Evolutionary conservation across 1,140 invertebrate species (phyloP).

Genomic region (Maconellicoccus hirsutus): DNA sequence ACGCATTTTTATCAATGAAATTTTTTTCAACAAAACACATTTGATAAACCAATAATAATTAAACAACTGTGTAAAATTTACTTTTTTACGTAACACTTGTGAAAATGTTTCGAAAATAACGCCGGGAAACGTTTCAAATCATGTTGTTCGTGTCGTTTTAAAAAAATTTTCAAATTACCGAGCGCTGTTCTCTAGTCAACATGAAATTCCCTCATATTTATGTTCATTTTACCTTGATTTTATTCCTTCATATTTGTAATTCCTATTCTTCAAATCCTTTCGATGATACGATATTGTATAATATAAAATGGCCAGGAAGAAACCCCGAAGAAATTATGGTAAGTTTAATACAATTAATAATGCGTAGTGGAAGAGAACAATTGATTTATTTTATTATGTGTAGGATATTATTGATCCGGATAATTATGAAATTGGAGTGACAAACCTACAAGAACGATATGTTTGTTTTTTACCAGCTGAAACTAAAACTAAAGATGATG

Average conservation of each 20-base stretch:
- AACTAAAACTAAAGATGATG: constrained; percentile 42
- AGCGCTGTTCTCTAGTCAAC: neutral
- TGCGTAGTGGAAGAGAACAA: neutral
- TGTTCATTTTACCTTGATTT: neutral
- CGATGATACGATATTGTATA: constrained; percentile 68
- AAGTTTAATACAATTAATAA: constrained; percentile 29
- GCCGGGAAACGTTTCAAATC: neutral
- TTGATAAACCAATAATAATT: too few species aligned
- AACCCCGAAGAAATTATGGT: constrained; percentile 39
- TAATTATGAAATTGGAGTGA: constrained; percentile 37
- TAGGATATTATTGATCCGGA: constrained; percentile 31
- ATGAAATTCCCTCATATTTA: neutral
- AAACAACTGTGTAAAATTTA: too few species aligned
- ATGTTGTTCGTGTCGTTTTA: neutral
- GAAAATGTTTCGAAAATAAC: neutral
- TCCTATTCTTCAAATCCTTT: constrained; percentile 44
- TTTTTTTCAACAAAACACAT: too few species aligned
- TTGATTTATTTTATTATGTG: constrained; percentile 21
- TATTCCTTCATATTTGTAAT: neutral
- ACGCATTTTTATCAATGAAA: too few species aligned
- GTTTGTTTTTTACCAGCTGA: constrained; percentile 57
- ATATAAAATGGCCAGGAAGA: constrained; percentile 64
- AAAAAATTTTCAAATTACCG: neutral
- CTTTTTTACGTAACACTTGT: too few species aligned
- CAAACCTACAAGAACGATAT: constrained; percentile 41